Conservation (phyloP, 2,888 invertebrate species). For the Tholera decimalis region DNA sequence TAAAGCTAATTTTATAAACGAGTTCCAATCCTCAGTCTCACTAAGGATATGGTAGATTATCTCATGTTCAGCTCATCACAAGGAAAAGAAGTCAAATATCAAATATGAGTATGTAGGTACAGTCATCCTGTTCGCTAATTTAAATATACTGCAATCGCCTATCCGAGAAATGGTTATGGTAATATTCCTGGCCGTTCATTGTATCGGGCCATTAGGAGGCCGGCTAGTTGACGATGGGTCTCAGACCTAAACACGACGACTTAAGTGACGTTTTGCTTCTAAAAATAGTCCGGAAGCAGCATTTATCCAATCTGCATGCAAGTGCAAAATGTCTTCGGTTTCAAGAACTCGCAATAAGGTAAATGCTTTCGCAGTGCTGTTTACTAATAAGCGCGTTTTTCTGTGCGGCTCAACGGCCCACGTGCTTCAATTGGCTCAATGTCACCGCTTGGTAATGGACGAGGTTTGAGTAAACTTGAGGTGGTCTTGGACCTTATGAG, state of each 20-base stretch:
- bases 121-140: conserved; percentile 39
- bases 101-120: conserved; percentile 13
- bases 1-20: conserved; percentile 43
- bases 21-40: conserved; percentile 25
- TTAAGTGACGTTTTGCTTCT: conserved; percentile 61
- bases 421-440: conserved; percentile 70
- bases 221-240: neutral
- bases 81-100: conserved; percentile 31
- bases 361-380: conserved; percentile 69
- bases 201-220: conserved; percentile 27
- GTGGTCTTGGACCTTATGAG: conserved; percentile 19
- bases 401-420: conserved; percentile 64
- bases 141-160: conserved; percentile 40
- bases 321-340: conserved; percentile 61
- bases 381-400: conserved; percentile 68
- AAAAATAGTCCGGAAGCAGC: conserved; percentile 68
- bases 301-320: conserved; percentile 69
- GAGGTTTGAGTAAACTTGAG: conserved; percentile 43
- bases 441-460: conserved; percentile 70
- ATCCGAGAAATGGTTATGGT: conserved; percentile 7
- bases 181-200: conserved; percentile 19
- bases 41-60: conserved; percentile 52
- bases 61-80: conserved; percentile 39
- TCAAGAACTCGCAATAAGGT: conserved; percentile 76
- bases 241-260: conserved; percentile 20